phyloP scores from a whole-genome alignment of 2,797 vertebrate genomes.

The Danio aesculapii region DNA sequence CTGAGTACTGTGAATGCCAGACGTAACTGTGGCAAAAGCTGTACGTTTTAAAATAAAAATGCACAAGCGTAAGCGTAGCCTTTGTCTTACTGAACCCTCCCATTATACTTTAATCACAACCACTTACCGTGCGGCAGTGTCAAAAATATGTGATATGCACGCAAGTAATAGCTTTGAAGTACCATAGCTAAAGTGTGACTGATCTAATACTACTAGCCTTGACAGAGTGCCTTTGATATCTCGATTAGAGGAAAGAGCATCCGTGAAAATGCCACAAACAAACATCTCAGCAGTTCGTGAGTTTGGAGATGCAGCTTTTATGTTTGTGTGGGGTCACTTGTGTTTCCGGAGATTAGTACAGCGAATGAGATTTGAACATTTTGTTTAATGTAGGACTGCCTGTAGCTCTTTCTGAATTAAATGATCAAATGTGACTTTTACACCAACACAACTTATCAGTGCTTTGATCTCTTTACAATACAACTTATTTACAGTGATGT shows the following conservation, averaged over 20 bases:
- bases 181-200: conserved; percentile 1
- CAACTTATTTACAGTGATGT: too few relatives aligned
- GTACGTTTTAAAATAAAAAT: too few relatives aligned
- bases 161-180: conserved; percentile 18
- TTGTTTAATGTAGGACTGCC: too few relatives aligned
- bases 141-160: conserved; percentile 32
- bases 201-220: conserved; percentile 67
- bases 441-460: too few relatives aligned
- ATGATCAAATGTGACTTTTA: too few relatives aligned
- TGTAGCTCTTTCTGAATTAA: too few relatives aligned
- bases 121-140: conserved; percentile 62
- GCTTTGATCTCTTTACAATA: too few relatives aligned
- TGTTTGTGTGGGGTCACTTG: conserved; percentile 15
- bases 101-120: conserved; percentile 34
- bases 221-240: conserved; percentile 70
- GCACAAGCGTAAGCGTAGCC: too few relatives aligned
- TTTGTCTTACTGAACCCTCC: conserved; percentile 28
- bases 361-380: neutral
- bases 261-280: conserved; percentile 48
- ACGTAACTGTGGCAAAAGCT: too few relatives aligned
- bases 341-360: neutral
- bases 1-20: too few relatives aligned
- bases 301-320: neutral
- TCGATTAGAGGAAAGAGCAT: conserved; percentile 56
- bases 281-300: conserved; percentile 15